Evolutionary conservation across 2,888 invertebrate genomes (phyloP).

Genomic region (Crossocerus cetratus): DNA sequence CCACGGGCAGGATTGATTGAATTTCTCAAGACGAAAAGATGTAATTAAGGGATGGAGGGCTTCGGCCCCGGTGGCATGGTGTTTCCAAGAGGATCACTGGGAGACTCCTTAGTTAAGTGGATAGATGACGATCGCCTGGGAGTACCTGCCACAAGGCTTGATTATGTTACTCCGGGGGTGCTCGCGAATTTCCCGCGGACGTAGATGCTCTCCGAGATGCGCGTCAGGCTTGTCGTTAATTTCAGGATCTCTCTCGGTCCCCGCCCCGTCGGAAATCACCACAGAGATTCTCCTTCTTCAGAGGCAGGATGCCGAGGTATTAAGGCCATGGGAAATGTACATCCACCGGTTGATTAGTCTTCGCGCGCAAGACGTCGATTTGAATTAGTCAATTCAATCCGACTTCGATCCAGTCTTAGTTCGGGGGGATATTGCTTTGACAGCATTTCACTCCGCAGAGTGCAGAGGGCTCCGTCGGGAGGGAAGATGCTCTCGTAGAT

Average conservation of each 20-base stretch:
- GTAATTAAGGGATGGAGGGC: too few relatives aligned
- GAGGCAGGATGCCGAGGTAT: conserved; percentile 30
- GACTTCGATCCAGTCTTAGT: background rate
- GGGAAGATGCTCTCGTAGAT: too few relatives aligned
- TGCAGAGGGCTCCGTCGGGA: too few relatives aligned
- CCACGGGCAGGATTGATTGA: too few relatives aligned
- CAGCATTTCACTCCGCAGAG: too few relatives aligned
- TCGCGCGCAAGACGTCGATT: conserved; percentile 20
- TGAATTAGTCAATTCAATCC: conserved; percentile 11
- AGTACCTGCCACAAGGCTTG: conserved; percentile 47
- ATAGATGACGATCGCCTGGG: conserved; percentile 49
- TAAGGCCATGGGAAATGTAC: conserved; percentile 22
- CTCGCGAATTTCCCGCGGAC: conserved; percentile 49
- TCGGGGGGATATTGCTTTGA: too few relatives aligned
- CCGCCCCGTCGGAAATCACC: conserved; percentile 23
- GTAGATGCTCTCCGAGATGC: conserved; percentile 19
- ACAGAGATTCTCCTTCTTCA: conserved; percentile 35
- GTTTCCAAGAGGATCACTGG: background rate
- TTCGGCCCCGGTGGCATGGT: conserved; percentile 16
- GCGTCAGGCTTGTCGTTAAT: conserved; percentile 32
- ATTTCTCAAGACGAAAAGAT: too few relatives aligned
- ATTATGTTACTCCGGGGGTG: conserved; percentile 49
- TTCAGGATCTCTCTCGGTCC: conserved; percentile 26
- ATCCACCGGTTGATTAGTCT: conserved; percentile 34
- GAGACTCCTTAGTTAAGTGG: conserved; percentile 5